Percentiles rank a stretch among this genome's conserved stretches.
phyloP scores from a whole-genome alignment of 2,888 invertebrate genomes.

The Pachliopta kotzebuea region DNA sequence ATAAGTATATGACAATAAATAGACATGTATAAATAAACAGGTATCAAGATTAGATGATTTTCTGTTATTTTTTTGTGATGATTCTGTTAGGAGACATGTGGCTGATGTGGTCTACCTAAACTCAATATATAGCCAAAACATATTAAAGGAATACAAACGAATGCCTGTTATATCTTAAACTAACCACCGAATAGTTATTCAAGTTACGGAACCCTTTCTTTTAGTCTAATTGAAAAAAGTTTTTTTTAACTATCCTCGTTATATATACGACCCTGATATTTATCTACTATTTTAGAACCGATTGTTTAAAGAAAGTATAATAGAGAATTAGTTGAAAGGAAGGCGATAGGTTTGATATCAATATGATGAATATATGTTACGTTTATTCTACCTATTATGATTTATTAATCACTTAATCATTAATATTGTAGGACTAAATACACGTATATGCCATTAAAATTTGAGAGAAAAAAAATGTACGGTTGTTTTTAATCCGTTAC shows the following conservation, averaged over 20 bases:
- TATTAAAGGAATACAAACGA: background rate
- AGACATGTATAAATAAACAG: too few relatives aligned
- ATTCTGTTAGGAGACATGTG: too few relatives aligned
- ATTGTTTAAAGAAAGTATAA: constrained; percentile 28
- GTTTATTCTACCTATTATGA: background rate
- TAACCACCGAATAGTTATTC: constrained; percentile 42
- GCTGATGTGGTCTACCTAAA: too few relatives aligned
- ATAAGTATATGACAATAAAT: too few relatives aligned
- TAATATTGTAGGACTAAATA: background rate
- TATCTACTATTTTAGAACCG: constrained; percentile 51
- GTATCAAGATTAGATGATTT: too few relatives aligned
- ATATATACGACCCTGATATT: constrained; percentile 66
- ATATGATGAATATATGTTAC: constrained; percentile 4
- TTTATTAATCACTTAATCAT: background rate
- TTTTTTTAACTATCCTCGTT: constrained; percentile 52
- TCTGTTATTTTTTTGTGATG: too few relatives aligned
- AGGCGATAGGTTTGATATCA: background rate
- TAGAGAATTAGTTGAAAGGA: constrained; percentile 1
- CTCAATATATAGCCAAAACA: too few relatives aligned
- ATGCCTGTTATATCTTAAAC: constrained; percentile 33
- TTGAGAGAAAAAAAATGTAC: background rate
- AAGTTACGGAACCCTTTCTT: constrained; percentile 41
- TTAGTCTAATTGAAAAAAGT: constrained; percentile 47
- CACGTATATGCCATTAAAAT: background rate
- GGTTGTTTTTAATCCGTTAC: background rate